These are phyloP conservation scores for Ursus arctos DNA, from an alignment of 2,113 vertebrate genomes.

Conservation along the genomic window DNA sequence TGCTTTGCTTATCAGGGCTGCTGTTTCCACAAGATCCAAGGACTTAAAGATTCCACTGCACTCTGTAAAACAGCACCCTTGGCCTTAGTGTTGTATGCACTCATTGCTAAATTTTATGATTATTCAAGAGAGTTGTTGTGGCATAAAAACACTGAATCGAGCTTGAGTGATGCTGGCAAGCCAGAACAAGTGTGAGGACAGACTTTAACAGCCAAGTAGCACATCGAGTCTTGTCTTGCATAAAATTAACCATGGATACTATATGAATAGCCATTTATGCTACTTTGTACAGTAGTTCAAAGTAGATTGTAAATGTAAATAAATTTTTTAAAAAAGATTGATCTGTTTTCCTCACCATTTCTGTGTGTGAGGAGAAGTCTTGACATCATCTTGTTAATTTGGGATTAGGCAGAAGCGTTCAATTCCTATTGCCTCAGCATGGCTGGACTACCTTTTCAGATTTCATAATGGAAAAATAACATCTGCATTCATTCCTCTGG, in stretches of 20 bases:
- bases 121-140: not conserved
- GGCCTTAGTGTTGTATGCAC: not conserved
- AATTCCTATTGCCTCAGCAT: conserved; percentile 72
- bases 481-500: conserved; percentile 88
- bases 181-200: conserved; percentile 38
- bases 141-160: conserved; percentile 54
- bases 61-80: not conserved
- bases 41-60: not conserved
- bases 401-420: conserved; percentile 59
- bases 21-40: not conserved
- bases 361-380: not conserved
- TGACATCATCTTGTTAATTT: conserved; percentile 75
- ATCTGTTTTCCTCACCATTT: conserved; percentile 57
- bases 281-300: conserved; percentile 47
- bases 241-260: not conserved
- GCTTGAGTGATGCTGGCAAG: conserved; percentile 40
- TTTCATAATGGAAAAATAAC: conserved; percentile 88
- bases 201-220: not conserved
- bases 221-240: not conserved
- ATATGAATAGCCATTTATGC: not conserved
- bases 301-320: conserved; percentile 60
- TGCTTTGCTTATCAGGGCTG: not conserved
- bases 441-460: conserved; percentile 79
- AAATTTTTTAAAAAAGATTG: not conserved
- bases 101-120: conserved; percentile 41